Conservation (phyloP, 2,888 invertebrate species). For the Phania funesta region DNA sequence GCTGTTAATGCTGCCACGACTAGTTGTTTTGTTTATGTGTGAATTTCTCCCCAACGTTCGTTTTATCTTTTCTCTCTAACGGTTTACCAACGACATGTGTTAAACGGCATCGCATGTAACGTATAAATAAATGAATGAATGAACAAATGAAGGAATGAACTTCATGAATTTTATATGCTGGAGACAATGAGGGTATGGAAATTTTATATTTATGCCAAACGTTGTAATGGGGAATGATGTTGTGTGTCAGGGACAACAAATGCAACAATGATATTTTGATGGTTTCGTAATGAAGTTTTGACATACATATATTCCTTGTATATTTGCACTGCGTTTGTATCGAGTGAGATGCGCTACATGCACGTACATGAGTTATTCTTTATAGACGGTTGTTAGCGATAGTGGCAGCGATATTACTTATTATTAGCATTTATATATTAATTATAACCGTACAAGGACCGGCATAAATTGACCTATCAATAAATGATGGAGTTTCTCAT, state of each 20-base stretch:
- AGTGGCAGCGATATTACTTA: too few species aligned
- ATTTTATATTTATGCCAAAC: conserved; percentile 21
- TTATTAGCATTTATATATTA: too few species aligned
- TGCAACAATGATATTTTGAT: conserved; percentile 62
- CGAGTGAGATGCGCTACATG: neutral
- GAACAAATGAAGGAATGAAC: neutral
- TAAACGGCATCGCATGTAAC: conserved; percentile 41
- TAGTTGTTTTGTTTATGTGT: conserved; percentile 25
- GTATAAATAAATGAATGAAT: neutral
- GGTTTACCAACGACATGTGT: conserved; percentile 65
- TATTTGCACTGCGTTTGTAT: conserved; percentile 1
- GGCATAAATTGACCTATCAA: too few species aligned
- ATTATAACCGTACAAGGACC: too few species aligned
- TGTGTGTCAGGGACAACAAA: conserved; percentile 16
- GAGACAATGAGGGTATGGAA: neutral
- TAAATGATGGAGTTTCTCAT: too few species aligned
- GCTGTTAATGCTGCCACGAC: conserved; percentile 43
- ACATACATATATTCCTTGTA: conserved; percentile 49
- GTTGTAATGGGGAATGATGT: conserved; percentile 17
- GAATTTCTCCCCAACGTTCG: conserved; percentile 33
- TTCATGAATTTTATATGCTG: neutral
- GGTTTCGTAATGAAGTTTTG: conserved; percentile 67
- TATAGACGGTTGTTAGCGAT: too few species aligned
- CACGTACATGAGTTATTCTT: too few species aligned
- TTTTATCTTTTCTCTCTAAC: conserved; percentile 36